Conservation (phyloP, 2,797 vertebrate species). For the Leontopithecus rosalia region DNA sequence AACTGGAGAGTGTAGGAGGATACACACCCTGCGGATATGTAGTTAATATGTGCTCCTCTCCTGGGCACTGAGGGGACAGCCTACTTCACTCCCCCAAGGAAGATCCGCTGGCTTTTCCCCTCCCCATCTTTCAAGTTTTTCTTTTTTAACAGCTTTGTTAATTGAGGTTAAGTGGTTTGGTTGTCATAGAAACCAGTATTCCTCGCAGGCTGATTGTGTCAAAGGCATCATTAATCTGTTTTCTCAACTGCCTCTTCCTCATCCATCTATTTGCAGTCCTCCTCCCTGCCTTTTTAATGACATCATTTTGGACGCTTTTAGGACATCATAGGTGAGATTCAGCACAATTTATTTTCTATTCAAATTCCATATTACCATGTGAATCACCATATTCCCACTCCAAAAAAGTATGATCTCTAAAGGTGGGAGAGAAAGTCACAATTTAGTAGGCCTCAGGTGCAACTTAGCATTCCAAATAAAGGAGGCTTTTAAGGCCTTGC, state of each 20-base stretch:
- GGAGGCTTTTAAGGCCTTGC: neutral
- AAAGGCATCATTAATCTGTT: constrained; percentile 78
- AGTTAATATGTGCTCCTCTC: constrained; percentile 37
- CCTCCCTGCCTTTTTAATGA: constrained; percentile 43
- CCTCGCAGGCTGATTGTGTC: constrained; percentile 74
- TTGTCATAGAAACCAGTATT: constrained; percentile 76
- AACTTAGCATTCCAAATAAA: neutral
- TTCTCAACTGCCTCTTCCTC: constrained; percentile 75
- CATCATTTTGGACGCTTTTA: constrained; percentile 81
- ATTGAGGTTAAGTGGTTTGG: constrained; percentile 78
- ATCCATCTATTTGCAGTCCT: constrained; percentile 71
- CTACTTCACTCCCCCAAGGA: constrained; percentile 71
- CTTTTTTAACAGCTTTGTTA: constrained; percentile 75
- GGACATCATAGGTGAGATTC: constrained; percentile 76
- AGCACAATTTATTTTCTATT: constrained; percentile 69
- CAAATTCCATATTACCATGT: constrained; percentile 35
- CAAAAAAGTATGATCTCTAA: neutral
- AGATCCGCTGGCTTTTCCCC: constrained; percentile 58
- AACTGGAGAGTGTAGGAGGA: constrained; percentile 83
- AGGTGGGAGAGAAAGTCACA: neutral
- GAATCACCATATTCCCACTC: constrained; percentile 50
- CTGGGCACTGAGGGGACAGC: constrained; percentile 39
- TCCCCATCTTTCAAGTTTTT: constrained; percentile 72
- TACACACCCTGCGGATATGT: constrained; percentile 48
- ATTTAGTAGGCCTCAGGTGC: neutral